phyloP scores from a whole-genome alignment of 2,797 vertebrate genomes.

The Danio jaintianensis region DNA sequence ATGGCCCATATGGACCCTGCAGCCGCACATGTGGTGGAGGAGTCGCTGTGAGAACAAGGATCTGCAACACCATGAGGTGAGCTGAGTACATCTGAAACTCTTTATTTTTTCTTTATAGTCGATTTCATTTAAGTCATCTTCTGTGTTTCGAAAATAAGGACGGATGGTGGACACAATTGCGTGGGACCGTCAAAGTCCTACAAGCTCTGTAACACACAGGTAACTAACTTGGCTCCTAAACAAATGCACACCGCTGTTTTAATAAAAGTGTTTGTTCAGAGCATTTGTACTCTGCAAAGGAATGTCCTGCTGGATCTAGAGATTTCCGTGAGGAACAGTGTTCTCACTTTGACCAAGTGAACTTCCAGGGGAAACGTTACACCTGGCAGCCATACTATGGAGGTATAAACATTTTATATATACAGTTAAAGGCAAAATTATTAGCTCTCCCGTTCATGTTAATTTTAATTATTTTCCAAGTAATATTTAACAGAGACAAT shows the following conservation, averaged over 20 bases:
- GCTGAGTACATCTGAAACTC: not conserved
- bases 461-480: too few relatives aligned
- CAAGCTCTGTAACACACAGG: conserved; percentile 84
- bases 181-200: conserved; percentile 84
- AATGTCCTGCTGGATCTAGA: conserved; percentile 75
- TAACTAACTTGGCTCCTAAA: conserved; percentile 62
- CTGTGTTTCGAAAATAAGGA: conserved; percentile 71
- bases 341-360: conserved; percentile 80
- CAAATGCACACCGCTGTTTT: not conserved
- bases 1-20: conserved; percentile 85
- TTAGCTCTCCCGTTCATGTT: too few relatives aligned
- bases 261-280: not conserved
- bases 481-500: too few relatives aligned
- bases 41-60: conserved; percentile 82
- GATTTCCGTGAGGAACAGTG: conserved; percentile 94
- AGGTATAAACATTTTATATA: conserved; percentile 76
- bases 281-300: conserved; percentile 60
- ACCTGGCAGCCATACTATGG: conserved; percentile 91
- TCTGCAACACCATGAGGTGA: conserved; percentile 86
- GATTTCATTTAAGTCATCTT: not conserved
- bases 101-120: not conserved
- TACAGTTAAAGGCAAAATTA: too few relatives aligned
- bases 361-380: conserved; percentile 85
- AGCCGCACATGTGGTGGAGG: conserved; percentile 91
- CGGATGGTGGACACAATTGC: conserved; percentile 85